Conservation (phyloP, 2,113 vertebrate genomes). For the Thalassarche chlororhynchos region DNA sequence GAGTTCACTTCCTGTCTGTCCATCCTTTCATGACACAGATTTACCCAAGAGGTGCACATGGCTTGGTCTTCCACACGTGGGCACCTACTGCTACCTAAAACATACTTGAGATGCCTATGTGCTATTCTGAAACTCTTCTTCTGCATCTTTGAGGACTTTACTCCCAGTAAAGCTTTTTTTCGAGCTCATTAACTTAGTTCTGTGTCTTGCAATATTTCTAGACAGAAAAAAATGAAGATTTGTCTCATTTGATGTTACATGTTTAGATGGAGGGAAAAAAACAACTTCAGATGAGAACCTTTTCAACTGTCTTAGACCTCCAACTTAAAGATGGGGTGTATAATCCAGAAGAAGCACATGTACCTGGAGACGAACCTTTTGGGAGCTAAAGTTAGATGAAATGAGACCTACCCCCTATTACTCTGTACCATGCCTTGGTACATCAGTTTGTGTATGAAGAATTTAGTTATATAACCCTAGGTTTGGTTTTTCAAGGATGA, state of each 20-base stretch:
- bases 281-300: background rate
- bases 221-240: background rate
- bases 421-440: background rate
- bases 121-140: background rate
- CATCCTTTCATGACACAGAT: background rate
- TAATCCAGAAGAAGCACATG: background rate
- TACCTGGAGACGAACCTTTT: background rate
- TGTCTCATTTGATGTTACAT: background rate
- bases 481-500: background rate
- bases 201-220: background rate
- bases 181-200: background rate
- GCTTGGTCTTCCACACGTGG: background rate
- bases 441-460: background rate
- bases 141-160: background rate
- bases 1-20: background rate
- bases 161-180: background rate
- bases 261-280: background rate
- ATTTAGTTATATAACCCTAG: background rate
- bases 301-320: background rate
- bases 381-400: background rate
- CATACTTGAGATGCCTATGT: background rate
- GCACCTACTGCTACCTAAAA: background rate
- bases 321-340: background rate
- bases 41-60: background rate
- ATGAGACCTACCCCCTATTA: background rate